Conservation (phyloP, 1,140 invertebrate genomes). For the Drosophila eugracilis region DNA sequence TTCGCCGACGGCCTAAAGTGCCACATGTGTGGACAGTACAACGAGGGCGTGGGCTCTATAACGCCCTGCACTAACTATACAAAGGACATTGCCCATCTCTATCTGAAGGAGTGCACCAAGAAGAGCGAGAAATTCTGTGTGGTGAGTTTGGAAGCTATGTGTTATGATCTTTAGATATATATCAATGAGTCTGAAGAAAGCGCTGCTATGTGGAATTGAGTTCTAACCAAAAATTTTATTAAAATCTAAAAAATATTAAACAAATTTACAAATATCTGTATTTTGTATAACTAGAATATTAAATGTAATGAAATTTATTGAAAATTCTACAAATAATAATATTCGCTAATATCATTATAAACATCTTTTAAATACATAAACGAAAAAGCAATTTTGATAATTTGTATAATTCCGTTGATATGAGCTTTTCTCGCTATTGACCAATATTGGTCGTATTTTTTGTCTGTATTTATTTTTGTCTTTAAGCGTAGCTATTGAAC, state of each 20-base stretch:
- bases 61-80: slow-evolving; percentile 92
- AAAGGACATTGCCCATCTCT: slow-evolving; percentile 86
- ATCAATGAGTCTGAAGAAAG: not conserved
- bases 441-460: slow-evolving; percentile 3
- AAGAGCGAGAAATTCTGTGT: slow-evolving; percentile 89
- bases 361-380: not conserved
- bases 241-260: too few species aligned
- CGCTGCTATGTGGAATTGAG: too few species aligned
- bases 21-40: slow-evolving; percentile 92
- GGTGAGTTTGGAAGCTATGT: slow-evolving; percentile 86
- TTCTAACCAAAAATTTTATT: too few species aligned
- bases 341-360: too few species aligned
- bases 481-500: slow-evolving; percentile 15
- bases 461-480: not conserved
- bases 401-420: not conserved
- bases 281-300: too few species aligned
- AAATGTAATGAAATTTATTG: too few species aligned
- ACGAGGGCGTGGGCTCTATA: slow-evolving; percentile 92
- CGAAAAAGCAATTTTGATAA: not conserved
- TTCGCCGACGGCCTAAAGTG: slow-evolving; percentile 87
- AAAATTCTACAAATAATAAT: too few species aligned
- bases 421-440: not conserved
- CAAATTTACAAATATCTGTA: too few species aligned
- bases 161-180: too few species aligned
- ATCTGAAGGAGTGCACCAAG: slow-evolving; percentile 88